A percentile compares a stretch with the other conserved stretches of the same genome.
phyloP scores from a whole-genome alignment of 37 sponge, comb jelly and placozoan species.

The Diacarnus erythraeanus region DNA sequence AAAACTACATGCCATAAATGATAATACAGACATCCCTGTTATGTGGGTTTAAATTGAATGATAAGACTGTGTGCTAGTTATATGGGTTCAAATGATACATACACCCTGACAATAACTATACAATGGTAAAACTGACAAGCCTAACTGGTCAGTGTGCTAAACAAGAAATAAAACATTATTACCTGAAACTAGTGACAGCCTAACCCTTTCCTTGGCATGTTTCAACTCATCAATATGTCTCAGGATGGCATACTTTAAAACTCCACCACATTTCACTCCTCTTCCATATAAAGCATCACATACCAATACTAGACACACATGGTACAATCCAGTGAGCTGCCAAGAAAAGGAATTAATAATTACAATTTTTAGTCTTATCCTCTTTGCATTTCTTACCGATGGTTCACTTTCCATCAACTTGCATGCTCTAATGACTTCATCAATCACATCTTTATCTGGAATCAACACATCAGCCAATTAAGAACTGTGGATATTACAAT shows the following conservation, averaged over 20 bases:
- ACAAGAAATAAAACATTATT: no score
- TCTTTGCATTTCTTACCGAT: not conserved
- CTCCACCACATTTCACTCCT: slow-evolving; percentile 71
- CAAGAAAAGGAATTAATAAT: not conserved
- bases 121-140: not conserved
- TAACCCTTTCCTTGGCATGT: not conserved
- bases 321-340: slow-evolving; percentile 27
- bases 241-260: slow-evolving; percentile 38
- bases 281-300: slow-evolving; percentile 67
- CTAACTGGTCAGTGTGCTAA: no score
- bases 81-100: no score
- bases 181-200: not conserved
- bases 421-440: not conserved
- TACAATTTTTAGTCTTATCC: not conserved
- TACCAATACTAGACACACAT: slow-evolving; percentile 53
- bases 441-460: not conserved
- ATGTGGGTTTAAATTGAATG: no score
- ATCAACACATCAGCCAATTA: no score
- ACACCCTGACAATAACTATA: not conserved
- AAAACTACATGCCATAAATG: no score
- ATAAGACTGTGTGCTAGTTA: no score
- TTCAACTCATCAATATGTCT: slow-evolving; percentile 37
- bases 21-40: no score
- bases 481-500: not conserved
- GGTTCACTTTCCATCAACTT: slow-evolving; percentile 6